A percentile compares a stretch with the other conserved stretches of the same genome.
Evolutionary conservation across 2,888 invertebrate species (phyloP).

Genomic region (Cerceris rybyensis): DNA sequence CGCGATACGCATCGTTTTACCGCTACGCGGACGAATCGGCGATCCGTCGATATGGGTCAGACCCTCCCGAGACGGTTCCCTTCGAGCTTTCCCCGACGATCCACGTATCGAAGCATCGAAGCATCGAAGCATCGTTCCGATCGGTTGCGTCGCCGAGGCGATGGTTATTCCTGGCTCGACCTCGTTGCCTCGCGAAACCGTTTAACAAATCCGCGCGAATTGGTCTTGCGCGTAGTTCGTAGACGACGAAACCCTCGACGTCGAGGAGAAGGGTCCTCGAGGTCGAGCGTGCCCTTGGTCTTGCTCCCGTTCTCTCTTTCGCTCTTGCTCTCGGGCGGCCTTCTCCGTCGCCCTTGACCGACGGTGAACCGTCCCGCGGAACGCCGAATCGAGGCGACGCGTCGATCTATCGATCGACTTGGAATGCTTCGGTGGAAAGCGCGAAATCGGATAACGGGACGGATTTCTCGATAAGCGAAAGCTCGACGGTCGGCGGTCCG

Average conservation of each 20-base stretch:
- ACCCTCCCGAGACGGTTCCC: too few species aligned
- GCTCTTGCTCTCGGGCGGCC: neutral
- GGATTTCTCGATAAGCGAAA: constrained; percentile 49
- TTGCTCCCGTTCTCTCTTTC: neutral
- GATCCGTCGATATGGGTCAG: neutral
- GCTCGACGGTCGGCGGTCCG: neutral
- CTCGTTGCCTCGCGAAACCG: constrained; percentile 34
- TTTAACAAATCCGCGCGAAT: constrained; percentile 46
- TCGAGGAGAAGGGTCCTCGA: too few species aligned
- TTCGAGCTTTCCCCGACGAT: too few species aligned
- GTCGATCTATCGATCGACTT: neutral
- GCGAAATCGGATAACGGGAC: constrained; percentile 24
- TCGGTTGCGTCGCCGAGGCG: too few species aligned
- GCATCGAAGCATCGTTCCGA: neutral
- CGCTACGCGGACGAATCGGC: neutral
- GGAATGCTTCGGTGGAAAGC: neutral
- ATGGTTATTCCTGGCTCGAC: constrained; percentile 46
- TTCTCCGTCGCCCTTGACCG: neutral
- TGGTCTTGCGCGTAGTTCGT: constrained; percentile 7
- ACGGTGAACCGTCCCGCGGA: neutral
- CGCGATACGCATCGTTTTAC: constrained; percentile 40
- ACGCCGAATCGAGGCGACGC: neutral
- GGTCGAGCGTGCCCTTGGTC: too few species aligned
- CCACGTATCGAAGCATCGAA: too few species aligned
- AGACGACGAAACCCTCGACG: too few species aligned